Conservation (phyloP, 2,888 invertebrate species). For the Athetis lepigone region DNA sequence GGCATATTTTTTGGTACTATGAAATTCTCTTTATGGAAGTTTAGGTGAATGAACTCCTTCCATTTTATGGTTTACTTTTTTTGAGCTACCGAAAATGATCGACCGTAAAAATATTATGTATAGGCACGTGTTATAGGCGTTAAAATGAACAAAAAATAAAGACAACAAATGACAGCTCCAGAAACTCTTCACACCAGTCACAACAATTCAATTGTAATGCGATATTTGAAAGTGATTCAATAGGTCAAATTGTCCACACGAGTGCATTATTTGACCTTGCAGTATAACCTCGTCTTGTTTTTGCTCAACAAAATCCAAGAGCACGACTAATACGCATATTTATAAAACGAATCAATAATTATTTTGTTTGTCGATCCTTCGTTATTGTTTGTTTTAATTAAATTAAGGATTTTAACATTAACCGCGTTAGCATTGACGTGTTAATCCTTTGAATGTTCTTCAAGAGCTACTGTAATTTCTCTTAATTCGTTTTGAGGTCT, state of each 20-base stretch:
- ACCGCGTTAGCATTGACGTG: background rate
- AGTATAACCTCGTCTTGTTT: constrained; percentile 78
- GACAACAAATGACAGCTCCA: constrained; percentile 2
- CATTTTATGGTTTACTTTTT: background rate
- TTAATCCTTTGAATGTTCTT: constrained; percentile 4
- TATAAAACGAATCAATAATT: constrained; percentile 41
- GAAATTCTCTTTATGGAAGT: constrained; percentile 9
- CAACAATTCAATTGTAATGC: constrained; percentile 34
- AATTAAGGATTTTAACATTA: constrained; percentile 4
- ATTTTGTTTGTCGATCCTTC: constrained; percentile 2
- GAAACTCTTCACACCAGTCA: constrained; percentile 20
- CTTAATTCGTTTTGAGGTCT: constrained; percentile 1
- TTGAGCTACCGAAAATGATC: background rate
- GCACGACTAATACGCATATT: constrained; percentile 65
- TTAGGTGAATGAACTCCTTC: constrained; percentile 24
- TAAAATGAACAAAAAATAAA: constrained; percentile 4
- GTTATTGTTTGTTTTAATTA: constrained; percentile 6
- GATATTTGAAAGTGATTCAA: constrained; percentile 58
- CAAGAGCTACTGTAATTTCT: constrained; percentile 4
- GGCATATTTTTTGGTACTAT: background rate
- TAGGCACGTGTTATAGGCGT: background rate
- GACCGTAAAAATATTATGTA: background rate
- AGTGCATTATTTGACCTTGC: constrained; percentile 70
- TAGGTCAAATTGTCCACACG: constrained; percentile 63
- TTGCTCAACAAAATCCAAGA: constrained; percentile 74